These are phyloP conservation scores for Solen grandis DNA, from an alignment of 1,140 invertebrate species.

Conservation along the genomic window DNA sequence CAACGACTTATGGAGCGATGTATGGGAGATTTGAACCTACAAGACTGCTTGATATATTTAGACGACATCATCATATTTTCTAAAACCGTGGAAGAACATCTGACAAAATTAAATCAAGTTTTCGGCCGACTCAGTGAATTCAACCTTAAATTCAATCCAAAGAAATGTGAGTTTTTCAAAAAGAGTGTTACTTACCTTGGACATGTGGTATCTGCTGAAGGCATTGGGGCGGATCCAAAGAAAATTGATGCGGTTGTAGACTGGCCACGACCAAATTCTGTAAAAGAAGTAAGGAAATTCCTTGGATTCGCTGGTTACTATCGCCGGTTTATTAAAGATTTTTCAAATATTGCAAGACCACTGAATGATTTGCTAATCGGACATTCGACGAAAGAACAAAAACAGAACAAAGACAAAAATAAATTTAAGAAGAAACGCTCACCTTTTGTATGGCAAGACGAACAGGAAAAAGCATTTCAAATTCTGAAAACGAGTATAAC, in stretches of 20 bases:
- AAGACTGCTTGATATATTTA: too few species aligned
- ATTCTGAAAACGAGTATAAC: too few species aligned
- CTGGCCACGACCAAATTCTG: conserved; percentile 63
- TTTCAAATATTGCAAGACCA: conserved; percentile 46
- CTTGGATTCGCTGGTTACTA: conserved; percentile 66
- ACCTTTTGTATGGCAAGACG: too few species aligned
- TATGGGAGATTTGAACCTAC: too few species aligned
- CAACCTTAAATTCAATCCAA: conserved; percentile 10
- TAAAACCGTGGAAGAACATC: too few species aligned
- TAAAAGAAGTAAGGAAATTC: conserved; percentile 66
- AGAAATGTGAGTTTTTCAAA: conserved; percentile 29
- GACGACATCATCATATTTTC: too few species aligned
- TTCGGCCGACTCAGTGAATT: neutral
- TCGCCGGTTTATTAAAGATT: conserved; percentile 63
- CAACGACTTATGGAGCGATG: conserved; percentile 82
- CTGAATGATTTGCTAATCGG: conserved; percentile 35
- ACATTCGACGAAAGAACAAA: neutral
- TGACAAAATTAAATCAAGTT: too few species aligned
- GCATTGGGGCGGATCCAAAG: conserved; percentile 52
- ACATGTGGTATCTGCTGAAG: conserved; percentile 57
- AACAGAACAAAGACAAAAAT: neutral
- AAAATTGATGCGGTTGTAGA: conserved; percentile 66
- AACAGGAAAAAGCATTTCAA: too few species aligned
- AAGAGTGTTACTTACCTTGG: conserved; percentile 42
- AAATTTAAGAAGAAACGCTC: too few species aligned